Base-by-base conservation (phyloP, 2,888 invertebrate genomes). In the Orchesellides sinensis region DNA sequence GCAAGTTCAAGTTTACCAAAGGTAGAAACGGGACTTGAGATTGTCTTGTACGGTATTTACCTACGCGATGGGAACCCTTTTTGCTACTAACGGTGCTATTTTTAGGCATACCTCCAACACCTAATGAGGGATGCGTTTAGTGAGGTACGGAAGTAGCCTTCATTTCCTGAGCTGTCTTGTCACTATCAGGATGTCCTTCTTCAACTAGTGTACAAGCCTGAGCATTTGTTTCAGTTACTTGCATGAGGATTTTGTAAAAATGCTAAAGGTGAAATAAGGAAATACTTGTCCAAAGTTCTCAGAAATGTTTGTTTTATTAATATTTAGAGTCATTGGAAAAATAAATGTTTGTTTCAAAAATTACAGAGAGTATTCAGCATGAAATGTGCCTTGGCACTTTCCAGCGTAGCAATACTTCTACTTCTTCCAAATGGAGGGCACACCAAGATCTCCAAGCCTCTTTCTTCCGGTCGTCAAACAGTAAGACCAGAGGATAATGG, bases 401-500 rank as follows among this genome's bases (percentile, higher is more conserved):
- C 12, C 27, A 68, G 2, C 3, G 52, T 68, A 1, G 54, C 56
- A 29, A 29, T 61, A 21, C 27, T 78, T 8, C 17, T 78, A 8
- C 49, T 19, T 17, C 45, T 17, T 17, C 5, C n/a, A 12, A 47
- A 59, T 5, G 49, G 21, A 32, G 49, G 40, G 6, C 3, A 78
- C 23, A 47, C 69, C 8, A 69, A 69, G n/a, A 59, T 47, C 3
- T 61, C 52, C 14, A 69, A 78, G 19, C 69, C 23, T 6, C n/a
- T 27, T 6, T 23, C 27, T 27, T 2, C 3, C 25, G 8, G 8
- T 23, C 2, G 25, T 14, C 23, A 56, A 49, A 1, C 23, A 25
- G 14, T 40, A 19, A 70, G 79, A 54, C 79, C 79, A 4, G 65
- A 61, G 27, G 70, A 79, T 14, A 79, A 79, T 79, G 78, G 78